A percentile compares a stretch with the other conserved stretches of the same genome.
Evolutionary conservation across 2,113 vertebrate species (phyloP).

Genomic region (Quiscalus mexicanus): DNA sequence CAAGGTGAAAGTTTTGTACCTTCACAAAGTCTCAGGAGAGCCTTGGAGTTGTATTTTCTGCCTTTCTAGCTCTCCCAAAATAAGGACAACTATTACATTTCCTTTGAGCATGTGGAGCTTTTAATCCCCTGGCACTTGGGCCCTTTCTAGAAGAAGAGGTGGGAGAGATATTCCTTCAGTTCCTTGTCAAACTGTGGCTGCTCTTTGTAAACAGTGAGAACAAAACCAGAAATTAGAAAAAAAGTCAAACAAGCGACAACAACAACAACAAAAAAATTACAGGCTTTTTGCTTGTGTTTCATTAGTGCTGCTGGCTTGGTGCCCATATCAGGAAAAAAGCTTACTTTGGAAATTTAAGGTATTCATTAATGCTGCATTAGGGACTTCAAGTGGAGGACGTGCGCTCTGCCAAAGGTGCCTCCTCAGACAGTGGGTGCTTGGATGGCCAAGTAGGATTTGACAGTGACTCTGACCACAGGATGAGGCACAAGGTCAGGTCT

Average conservation of each 20-base stretch:
- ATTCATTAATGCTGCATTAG: slow-evolving; percentile 45
- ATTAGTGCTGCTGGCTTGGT: slow-evolving; percentile 36
- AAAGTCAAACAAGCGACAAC: not conserved
- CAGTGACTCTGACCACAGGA: not conserved
- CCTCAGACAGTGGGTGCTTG: not conserved
- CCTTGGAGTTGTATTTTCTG: slow-evolving; percentile 59
- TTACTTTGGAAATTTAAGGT: slow-evolving; percentile 24
- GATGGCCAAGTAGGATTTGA: not conserved
- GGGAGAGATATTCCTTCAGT: slow-evolving; percentile 30
- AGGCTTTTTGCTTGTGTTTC: slow-evolving; percentile 20
- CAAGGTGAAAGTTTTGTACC: slow-evolving; percentile 67
- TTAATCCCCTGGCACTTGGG: slow-evolving; percentile 32
- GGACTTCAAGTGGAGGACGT: slow-evolving; percentile 4
- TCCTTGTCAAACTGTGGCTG: slow-evolving; percentile 32
- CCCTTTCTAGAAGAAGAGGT: slow-evolving; percentile 44
- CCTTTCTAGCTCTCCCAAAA: slow-evolving; percentile 48
- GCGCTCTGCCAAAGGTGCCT: not conserved
- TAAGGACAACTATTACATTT: slow-evolving; percentile 53
- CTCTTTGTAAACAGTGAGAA: slow-evolving; percentile 20
- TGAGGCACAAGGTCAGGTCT: not conserved
- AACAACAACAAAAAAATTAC: not conserved
- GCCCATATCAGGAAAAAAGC: slow-evolving; percentile 1
- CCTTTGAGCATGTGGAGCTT: not conserved
- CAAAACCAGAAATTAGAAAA: slow-evolving; percentile 29
- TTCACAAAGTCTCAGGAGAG: slow-evolving; percentile 55